phyloP scores from a whole-genome alignment of 2,113 vertebrate species.

The Illadopsis cleaveri region DNA sequence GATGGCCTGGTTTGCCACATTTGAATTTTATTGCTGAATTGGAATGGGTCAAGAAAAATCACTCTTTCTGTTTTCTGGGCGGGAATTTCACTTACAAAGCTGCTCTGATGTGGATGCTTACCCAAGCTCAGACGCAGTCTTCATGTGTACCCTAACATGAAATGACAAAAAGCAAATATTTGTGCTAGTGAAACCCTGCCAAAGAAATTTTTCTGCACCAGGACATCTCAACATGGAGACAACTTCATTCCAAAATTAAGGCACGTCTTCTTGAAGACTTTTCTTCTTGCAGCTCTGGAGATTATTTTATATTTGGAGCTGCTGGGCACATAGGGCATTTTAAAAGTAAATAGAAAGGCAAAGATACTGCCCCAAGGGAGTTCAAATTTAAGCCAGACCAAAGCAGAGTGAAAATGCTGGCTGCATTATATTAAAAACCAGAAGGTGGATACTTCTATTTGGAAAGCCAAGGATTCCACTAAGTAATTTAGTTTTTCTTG shows the following conservation, averaged over 20 bases:
- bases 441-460: constrained; percentile 15
- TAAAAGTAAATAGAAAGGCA: constrained; percentile 24
- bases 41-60: constrained; percentile 43
- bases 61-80: constrained; percentile 30
- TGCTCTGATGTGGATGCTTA: constrained; percentile 9
- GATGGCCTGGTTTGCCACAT: constrained; percentile 27
- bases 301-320: constrained; percentile 20
- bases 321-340: neutral
- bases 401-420: neutral
- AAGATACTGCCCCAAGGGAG: neutral
- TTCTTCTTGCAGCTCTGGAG: neutral
- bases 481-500: neutral
- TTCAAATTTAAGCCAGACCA: constrained; percentile 25
- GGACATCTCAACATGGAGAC: neutral
- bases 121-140: neutral
- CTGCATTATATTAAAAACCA: neutral
- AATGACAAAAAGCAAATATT: neutral
- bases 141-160: neutral
- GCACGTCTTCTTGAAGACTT: neutral
- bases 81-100: constrained; percentile 4
- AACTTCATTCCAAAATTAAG: constrained; percentile 28
- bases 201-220: neutral
- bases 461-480: neutral
- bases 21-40: constrained; percentile 39
- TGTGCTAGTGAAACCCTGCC: neutral